Conservation (phyloP, 2,888 invertebrate species). For the Sepiola atlantica region DNA sequence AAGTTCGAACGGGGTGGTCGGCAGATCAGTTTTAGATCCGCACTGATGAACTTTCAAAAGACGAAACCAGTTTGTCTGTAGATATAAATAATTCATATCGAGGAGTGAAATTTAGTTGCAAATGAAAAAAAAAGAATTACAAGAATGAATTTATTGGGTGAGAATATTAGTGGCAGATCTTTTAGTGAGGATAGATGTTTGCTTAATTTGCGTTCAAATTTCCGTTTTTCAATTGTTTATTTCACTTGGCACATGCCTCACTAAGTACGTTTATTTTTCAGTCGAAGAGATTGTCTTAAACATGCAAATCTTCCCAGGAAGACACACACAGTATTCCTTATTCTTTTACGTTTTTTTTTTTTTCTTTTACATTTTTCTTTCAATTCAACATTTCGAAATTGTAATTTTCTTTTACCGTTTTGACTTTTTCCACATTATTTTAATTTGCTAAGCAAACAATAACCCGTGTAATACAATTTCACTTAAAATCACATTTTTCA, state of each 20-base stretch:
- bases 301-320: not conserved
- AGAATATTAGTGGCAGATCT: not conserved
- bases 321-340: not conserved
- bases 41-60: too few relatives aligned
- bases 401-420: not conserved
- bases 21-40: too few relatives aligned
- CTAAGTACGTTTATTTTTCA: constrained; percentile 7
- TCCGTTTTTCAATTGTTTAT: not conserved
- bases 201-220: not conserved
- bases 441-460: not conserved
- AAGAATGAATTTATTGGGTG: not conserved
- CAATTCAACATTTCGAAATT: not conserved
- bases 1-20: too few relatives aligned
- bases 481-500: constrained; percentile 1
- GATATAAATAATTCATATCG: too few relatives aligned
- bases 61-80: too few relatives aligned
- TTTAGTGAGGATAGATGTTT: not conserved
- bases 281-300: not conserved
- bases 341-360: not conserved
- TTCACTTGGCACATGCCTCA: not conserved
- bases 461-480: not conserved
- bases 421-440: not conserved
- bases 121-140: not conserved
- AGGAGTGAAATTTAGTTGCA: not conserved
- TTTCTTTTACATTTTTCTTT: too few relatives aligned